phyloP scores from a whole-genome alignment of 2,113 vertebrate genomes.

The Eurystomus gularis region DNA sequence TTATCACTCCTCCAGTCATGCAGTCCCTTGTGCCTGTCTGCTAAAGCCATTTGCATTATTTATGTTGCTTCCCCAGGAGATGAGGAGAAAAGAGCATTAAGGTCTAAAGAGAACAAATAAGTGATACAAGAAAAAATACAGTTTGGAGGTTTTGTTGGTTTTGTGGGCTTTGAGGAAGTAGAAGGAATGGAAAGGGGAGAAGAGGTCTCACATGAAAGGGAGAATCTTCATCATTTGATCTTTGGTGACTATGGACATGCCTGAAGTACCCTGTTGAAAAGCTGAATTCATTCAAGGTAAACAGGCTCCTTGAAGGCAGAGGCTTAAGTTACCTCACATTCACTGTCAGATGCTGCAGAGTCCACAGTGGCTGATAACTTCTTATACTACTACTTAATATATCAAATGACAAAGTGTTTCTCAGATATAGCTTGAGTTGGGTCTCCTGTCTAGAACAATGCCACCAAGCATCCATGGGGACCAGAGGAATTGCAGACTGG shows the following conservation, averaged over 20 bases:
- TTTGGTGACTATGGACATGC: background rate
- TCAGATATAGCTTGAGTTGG: background rate
- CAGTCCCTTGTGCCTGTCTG: background rate
- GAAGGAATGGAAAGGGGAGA: background rate
- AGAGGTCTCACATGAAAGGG: background rate
- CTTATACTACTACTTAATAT: background rate
- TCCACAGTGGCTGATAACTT: background rate
- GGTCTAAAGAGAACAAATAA: background rate
- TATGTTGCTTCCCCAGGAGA: background rate
- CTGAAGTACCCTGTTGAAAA: background rate
- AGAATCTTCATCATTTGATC: background rate
- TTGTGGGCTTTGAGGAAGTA: background rate
- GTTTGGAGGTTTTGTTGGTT: background rate
- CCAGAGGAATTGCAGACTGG: background rate
- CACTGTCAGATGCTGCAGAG: background rate
- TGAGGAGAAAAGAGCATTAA: background rate
- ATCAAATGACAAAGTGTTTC: background rate
- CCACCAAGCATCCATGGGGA: accelerated
- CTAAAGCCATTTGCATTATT: background rate
- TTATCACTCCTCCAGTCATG: background rate
- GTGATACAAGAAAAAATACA: background rate
- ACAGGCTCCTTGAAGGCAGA: background rate
- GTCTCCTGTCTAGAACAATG: background rate
- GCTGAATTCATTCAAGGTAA: background rate
- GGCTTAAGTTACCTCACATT: background rate